Conservation (phyloP, 2,797 vertebrate genomes). For the Scomberomorus guttatus region DNA sequence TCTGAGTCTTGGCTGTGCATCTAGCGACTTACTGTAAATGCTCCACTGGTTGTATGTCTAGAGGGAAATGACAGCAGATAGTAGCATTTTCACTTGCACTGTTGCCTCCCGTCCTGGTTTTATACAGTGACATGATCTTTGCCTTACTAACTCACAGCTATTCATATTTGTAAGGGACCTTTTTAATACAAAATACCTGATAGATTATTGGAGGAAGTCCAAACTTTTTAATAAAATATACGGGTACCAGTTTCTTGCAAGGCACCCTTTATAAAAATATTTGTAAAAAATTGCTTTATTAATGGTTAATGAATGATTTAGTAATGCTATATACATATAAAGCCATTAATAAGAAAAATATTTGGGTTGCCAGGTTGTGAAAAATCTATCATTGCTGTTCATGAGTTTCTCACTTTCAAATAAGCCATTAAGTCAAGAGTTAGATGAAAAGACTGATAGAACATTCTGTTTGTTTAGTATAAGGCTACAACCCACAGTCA, state of each 20-base stretch:
- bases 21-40: constrained; percentile 79
- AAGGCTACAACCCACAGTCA: not conserved
- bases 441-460: not conserved
- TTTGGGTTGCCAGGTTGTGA: constrained; percentile 3
- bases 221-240: not conserved
- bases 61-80: constrained; percentile 75
- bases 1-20: constrained; percentile 79
- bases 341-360: not conserved
- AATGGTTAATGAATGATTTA: not conserved
- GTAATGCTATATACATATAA: constrained; percentile 18
- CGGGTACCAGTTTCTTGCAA: not conserved
- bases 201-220: not conserved
- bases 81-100: constrained; percentile 62
- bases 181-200: constrained; percentile 30
- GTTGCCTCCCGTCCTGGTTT: constrained; percentile 51
- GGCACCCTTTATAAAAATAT: not conserved
- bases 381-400: not conserved
- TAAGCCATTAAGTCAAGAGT: not conserved
- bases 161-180: constrained; percentile 10
- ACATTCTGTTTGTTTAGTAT: not conserved
- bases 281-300: not conserved
- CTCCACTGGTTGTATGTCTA: constrained; percentile 79
- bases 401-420: not conserved
- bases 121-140: constrained; percentile 55
- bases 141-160: constrained; percentile 58